Percentiles rank a stretch among this genome's conserved stretches.
Evolutionary conservation across 2,888 invertebrate species (phyloP).

Genomic region (Pandemis cinnamomeana): DNA sequence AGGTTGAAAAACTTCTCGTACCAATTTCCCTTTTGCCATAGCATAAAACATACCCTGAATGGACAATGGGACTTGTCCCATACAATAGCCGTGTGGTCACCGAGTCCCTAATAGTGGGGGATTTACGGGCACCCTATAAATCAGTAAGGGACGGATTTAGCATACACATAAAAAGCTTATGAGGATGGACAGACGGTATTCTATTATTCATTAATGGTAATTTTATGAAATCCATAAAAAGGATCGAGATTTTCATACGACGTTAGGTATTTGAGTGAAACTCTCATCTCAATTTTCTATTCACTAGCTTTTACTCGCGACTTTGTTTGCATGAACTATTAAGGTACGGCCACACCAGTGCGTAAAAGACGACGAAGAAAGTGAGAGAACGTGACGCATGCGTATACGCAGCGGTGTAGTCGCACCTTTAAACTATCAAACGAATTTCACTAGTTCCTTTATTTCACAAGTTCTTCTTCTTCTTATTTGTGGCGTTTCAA

Average conservation of each 20-base stretch:
- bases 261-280: neutral
- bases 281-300: neutral
- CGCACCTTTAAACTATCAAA: too few species aligned
- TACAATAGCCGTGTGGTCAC: constrained; percentile 47
- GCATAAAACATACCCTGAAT: constrained; percentile 27
- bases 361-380: too few species aligned
- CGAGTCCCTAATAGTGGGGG: constrained; percentile 51
- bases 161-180: constrained; percentile 48
- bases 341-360: too few species aligned
- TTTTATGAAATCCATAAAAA: constrained; percentile 38
- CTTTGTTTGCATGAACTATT: too few species aligned
- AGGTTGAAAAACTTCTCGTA: constrained; percentile 12
- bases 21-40: constrained; percentile 16
- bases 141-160: constrained; percentile 48
- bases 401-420: too few species aligned
- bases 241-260: neutral
- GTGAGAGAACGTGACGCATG: too few species aligned
- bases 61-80: constrained; percentile 34
- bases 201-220: constrained; percentile 40
- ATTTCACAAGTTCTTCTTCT: too few species aligned
- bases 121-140: constrained; percentile 56
- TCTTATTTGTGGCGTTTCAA: too few species aligned
- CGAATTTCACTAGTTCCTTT: too few species aligned
- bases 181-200: constrained; percentile 40
- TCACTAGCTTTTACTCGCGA: too few species aligned